phyloP scores from a whole-genome alignment of 2,797 vertebrate species.

The Apogon talboti region DNA sequence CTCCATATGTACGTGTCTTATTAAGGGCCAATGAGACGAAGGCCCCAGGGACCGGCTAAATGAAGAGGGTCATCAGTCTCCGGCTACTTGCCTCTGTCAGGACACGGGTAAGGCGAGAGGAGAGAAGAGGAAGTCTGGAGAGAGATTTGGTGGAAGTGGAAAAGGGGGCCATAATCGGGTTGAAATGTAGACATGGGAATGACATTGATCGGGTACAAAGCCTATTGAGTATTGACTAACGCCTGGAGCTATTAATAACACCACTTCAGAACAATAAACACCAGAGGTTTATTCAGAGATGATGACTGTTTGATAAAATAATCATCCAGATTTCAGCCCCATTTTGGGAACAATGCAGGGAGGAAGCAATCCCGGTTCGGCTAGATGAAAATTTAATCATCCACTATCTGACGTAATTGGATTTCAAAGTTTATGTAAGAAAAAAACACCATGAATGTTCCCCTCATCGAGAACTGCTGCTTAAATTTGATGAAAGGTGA shows the following conservation, averaged over 20 bases:
- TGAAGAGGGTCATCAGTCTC: conserved; percentile 75
- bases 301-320: background rate
- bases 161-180: conserved; percentile 2
- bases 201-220: conserved; percentile 8
- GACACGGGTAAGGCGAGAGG: conserved; percentile 8
- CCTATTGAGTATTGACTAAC: conserved; percentile 20
- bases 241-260: conserved; percentile 31
- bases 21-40: conserved; percentile 65
- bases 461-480: conserved; percentile 8
- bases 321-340: background rate
- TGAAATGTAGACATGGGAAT: conserved; percentile 5
- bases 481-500: conserved; percentile 26
- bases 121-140: conserved; percentile 18
- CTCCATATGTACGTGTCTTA: conserved; percentile 41
- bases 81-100: conserved; percentile 66
- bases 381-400: conserved; percentile 4
- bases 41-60: conserved; percentile 55
- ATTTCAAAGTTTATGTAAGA: conserved; percentile 29
- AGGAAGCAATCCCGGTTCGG: conserved; percentile 8
- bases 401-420: conserved; percentile 12
- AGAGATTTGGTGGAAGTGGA: conserved; percentile 13
- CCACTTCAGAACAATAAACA: conserved; percentile 2
- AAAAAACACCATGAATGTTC: conserved; percentile 1
- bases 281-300: conserved; percentile 4
- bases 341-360: conserved; percentile 1